Evolutionary conservation across 53 echinoderm and acorn worm species (phyloP).

Genomic region (Mesocentrotus franciscanus): DNA sequence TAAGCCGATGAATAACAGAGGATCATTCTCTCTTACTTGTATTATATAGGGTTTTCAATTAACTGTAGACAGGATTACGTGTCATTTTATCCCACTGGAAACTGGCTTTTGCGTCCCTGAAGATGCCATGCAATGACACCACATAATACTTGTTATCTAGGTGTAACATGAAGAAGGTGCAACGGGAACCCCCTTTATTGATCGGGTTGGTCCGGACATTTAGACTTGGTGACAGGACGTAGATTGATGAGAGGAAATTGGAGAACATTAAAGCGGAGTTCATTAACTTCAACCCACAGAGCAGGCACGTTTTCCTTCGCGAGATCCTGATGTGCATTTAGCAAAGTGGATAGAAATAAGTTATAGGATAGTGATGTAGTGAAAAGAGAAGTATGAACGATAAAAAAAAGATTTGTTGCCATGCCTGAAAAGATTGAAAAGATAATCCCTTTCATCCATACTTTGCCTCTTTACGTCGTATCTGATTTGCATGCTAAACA

Average conservation of each 20-base stretch:
- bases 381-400: too few relatives aligned
- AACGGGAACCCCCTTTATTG: slow-evolving; percentile 2
- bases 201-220: not conserved
- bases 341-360: too few relatives aligned
- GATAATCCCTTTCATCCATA: too few relatives aligned
- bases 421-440: too few relatives aligned
- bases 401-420: too few relatives aligned
- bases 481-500: too few relatives aligned
- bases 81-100: not conserved
- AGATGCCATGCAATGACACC: not conserved
- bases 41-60: not conserved
- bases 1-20: not conserved
- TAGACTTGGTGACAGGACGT: not conserved
- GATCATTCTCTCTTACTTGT: not conserved
- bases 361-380: not conserved
- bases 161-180: not conserved
- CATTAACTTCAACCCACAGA: not conserved
- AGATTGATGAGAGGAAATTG: slow-evolving; percentile 12
- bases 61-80: not conserved
- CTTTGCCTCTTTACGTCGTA: too few relatives aligned
- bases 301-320: not conserved
- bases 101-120: not conserved
- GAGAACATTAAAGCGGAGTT: not conserved
- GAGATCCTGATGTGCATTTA: not conserved
- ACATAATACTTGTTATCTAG: not conserved